Evolutionary conservation across 1,140 invertebrate species (phyloP).

Genomic region (Orius insidiosus): DNA sequence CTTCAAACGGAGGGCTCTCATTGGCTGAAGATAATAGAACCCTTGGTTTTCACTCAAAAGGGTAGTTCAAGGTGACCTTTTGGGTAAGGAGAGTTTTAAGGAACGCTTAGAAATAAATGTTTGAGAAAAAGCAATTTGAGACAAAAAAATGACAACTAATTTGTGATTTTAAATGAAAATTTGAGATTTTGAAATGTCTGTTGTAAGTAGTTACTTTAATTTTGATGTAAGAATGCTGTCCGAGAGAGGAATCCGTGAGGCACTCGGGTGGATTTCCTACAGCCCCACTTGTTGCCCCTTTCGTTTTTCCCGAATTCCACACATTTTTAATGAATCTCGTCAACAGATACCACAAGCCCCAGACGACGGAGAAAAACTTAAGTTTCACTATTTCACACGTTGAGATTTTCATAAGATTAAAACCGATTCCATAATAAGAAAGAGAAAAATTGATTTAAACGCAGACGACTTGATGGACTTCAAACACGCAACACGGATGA

Average conservation of each 20-base stretch:
- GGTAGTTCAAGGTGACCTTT: too few species aligned
- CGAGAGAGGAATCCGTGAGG: slow-evolving; percentile 36
- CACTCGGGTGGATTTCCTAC: slow-evolving; percentile 40
- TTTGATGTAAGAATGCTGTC: slow-evolving; percentile 44
- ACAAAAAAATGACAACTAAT: background rate
- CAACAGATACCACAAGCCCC: slow-evolving; percentile 32
- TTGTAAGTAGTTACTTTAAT: slow-evolving; percentile 32
- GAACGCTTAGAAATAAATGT: background rate
- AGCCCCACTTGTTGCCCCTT: slow-evolving; percentile 22
- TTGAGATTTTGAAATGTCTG: slow-evolving; percentile 1
- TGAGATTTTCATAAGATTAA: slow-evolving; percentile 3
- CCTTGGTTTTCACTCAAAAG: background rate
- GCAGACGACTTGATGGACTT: too few species aligned
- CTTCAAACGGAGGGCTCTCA: too few species aligned
- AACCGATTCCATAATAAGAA: too few species aligned
- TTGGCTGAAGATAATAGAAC: background rate
- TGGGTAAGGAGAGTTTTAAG: too few species aligned
- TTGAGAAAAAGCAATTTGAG: background rate
- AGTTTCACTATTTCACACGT: slow-evolving; percentile 5
- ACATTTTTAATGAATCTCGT: slow-evolving; percentile 29
- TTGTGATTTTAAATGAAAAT: background rate
- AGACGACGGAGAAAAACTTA: slow-evolving; percentile 19
- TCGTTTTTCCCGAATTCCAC: slow-evolving; percentile 31
- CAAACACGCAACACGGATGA: too few species aligned
- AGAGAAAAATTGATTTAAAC: too few species aligned